Evolutionary conservation across 2,797 vertebrate genomes (phyloP).

Genomic region (Delichon dasypus): DNA sequence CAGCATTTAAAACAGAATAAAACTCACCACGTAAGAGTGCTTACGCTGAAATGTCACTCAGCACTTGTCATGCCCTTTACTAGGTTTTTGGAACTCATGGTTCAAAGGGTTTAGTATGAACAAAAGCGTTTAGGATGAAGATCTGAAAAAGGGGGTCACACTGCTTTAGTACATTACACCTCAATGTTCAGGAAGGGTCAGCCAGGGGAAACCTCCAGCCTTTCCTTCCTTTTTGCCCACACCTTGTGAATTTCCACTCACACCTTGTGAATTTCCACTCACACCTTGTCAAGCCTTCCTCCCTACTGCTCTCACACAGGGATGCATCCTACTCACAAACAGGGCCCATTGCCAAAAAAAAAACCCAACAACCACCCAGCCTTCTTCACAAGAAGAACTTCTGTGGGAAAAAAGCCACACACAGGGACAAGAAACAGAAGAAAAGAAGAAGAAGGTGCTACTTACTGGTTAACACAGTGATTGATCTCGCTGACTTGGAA

Average conservation of each 20-base stretch:
- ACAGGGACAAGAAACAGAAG: background rate
- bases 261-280: background rate
- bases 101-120: background rate
- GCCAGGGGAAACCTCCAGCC: background rate
- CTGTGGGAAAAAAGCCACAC: background rate
- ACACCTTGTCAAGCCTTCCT: background rate
- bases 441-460: background rate
- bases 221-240: background rate
- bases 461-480: constrained; percentile 90
- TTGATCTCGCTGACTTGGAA: constrained; percentile 80
- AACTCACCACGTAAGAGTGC: fast-evolving
- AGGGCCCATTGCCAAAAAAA: background rate
- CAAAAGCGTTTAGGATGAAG: background rate
- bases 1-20: background rate
- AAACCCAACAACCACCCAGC: background rate
- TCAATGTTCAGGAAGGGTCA: background rate
- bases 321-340: background rate
- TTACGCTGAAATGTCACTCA: background rate
- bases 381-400: background rate
- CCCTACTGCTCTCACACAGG: background rate
- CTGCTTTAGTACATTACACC: background rate
- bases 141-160: background rate
- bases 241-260: background rate
- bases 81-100: background rate
- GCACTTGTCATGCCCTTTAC: background rate